Evolutionary conservation across 1,140 invertebrate genomes (phyloP).

Genomic region (Drosophila santomea): DNA sequence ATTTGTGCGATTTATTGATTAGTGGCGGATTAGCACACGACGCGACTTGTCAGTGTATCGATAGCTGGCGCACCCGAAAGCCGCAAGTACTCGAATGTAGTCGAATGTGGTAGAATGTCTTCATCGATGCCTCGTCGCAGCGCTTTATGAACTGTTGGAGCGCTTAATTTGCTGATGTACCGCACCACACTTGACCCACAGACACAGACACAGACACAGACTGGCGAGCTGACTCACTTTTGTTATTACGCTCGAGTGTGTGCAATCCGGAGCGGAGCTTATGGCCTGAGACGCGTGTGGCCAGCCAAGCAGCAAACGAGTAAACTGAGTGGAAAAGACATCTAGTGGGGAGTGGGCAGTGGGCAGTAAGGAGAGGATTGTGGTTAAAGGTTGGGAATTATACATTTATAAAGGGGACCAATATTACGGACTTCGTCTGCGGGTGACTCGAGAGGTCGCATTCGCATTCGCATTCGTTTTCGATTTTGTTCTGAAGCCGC

Average conservation of each 20-base stretch:
- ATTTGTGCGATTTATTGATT: conserved; percentile 75
- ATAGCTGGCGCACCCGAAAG: conserved; percentile 31
- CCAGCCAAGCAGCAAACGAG: conserved; percentile 73
- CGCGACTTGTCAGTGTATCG: conserved; percentile 51
- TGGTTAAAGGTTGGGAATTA: background rate
- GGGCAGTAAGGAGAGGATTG: background rate
- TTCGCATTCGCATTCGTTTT: conserved; percentile 44
- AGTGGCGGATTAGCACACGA: conserved; percentile 25
- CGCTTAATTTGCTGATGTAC: conserved; percentile 73
- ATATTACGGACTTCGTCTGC: conserved; percentile 28
- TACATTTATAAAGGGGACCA: background rate
- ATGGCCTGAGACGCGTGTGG: conserved; percentile 48
- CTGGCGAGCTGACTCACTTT: conserved; percentile 5
- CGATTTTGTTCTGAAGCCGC: conserved; percentile 53
- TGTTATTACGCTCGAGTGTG: conserved; percentile 10
- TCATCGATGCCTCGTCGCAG: conserved; percentile 48
- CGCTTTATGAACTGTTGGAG: conserved; percentile 64
- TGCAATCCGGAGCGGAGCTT: conserved; percentile 18
- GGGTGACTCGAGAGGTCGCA: conserved; percentile 36
- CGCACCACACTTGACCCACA: conserved; percentile 46
- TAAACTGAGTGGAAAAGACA: conserved; percentile 34
- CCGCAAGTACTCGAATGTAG: background rate
- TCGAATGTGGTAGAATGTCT: conserved; percentile 43
- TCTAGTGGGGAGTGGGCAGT: conserved; percentile 3
- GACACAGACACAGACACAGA: background rate